These are phyloP conservation scores for Bombus confusus DNA, from an alignment of 1,140 invertebrate species.

Conservation along the genomic window DNA sequence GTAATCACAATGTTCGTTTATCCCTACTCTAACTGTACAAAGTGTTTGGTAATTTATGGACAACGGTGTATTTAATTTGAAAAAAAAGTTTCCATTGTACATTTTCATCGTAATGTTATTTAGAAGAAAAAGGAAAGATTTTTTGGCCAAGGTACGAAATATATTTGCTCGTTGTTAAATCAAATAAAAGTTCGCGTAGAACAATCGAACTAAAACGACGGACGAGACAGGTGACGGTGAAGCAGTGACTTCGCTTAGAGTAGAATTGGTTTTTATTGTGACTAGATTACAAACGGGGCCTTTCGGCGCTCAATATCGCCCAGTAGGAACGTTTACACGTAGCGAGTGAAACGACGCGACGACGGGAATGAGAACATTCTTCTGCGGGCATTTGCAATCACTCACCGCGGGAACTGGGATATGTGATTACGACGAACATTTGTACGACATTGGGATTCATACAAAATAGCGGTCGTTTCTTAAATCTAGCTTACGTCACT, in stretches of 20 bases:
- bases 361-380: slow-evolving; percentile 67
- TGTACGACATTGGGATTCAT: slow-evolving; percentile 80
- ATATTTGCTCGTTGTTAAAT: neutral
- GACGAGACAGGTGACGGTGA: slow-evolving; percentile 2
- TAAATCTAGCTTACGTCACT: slow-evolving; percentile 75
- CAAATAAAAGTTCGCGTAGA: neutral
- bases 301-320: slow-evolving; percentile 76
- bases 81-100: neutral
- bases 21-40: too few relatives aligned
- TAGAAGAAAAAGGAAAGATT: neutral
- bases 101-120: too few relatives aligned
- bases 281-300: slow-evolving; percentile 82
- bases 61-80: too few relatives aligned
- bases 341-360: slow-evolving; percentile 70
- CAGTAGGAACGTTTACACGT: slow-evolving; percentile 80
- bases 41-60: too few relatives aligned
- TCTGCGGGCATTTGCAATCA: slow-evolving; percentile 57
- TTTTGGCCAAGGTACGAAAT: neutral
- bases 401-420: slow-evolving; percentile 71
- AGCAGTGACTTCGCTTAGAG: slow-evolving; percentile 70
- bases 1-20: too few relatives aligned
- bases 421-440: slow-evolving; percentile 79
- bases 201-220: neutral
- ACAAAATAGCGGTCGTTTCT: slow-evolving; percentile 80
- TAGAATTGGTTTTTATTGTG: slow-evolving; percentile 83